Percentiles rank a stretch among this genome's conserved stretches.
These are phyloP conservation scores for Rhopalosiphum padi DNA, from an alignment of 1,140 invertebrate genomes.

Conservation along the genomic window DNA sequence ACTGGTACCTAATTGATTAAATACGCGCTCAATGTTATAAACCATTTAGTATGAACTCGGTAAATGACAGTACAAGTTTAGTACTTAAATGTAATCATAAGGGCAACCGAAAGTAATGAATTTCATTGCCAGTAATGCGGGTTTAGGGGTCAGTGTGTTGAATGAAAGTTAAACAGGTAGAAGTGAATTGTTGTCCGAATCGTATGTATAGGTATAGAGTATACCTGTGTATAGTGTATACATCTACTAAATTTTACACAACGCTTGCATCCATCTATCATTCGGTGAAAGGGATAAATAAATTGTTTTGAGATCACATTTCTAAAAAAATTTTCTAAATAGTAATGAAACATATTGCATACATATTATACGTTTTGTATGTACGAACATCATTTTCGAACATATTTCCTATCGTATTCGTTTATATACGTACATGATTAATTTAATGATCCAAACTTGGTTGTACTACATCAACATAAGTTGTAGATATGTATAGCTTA, in stretches of 20 bases:
- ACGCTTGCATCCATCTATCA: background rate
- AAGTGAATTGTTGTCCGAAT: background rate
- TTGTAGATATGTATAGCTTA: background rate
- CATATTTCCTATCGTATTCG: background rate
- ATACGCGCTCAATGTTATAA: background rate
- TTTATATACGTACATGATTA: background rate
- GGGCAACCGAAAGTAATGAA: slow-evolving; percentile 29
- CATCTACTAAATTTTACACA: background rate
- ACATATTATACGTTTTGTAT: background rate
- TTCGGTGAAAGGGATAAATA: slow-evolving; percentile 25
- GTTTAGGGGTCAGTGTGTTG: slow-evolving; percentile 38
- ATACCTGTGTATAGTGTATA: background rate
- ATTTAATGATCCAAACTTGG: background rate
- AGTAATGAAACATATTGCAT: background rate
- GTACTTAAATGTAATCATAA: background rate
- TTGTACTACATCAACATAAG: background rate
- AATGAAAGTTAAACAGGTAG: slow-evolving; percentile 30
- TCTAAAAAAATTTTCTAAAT: slow-evolving; percentile 24
- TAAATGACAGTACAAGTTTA: background rate
- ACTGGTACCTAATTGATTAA: background rate
- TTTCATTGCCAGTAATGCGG: background rate
- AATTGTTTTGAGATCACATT: background rate
- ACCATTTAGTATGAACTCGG: background rate
- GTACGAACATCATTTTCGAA: background rate
- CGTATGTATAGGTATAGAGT: background rate